Conservation (phyloP, 1,140 invertebrate genomes). For the Penaeus vannamei region DNA sequence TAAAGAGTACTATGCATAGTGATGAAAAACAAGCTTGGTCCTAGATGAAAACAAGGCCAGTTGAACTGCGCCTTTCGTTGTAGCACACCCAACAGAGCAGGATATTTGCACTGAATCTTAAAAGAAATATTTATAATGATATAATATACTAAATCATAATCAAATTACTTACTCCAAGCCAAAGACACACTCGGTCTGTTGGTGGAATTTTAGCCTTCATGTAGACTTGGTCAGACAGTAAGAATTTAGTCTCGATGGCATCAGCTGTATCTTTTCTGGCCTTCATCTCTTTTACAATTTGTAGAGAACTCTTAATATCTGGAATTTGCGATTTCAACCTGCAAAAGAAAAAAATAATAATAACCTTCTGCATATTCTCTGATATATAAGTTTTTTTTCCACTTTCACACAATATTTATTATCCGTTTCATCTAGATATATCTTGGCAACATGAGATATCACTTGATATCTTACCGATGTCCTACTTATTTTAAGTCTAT, state of each 20-base stretch:
- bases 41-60: too few relatives aligned
- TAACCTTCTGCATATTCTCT: background rate
- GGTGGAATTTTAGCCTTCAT: slow-evolving; percentile 89
- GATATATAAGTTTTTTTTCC: too few relatives aligned
- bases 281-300: slow-evolving; percentile 92
- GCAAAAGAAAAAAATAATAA: background rate
- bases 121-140: background rate
- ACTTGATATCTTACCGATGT: too few relatives aligned
- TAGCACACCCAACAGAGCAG: too few relatives aligned
- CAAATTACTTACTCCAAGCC: slow-evolving; percentile 81
- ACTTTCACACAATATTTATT: too few relatives aligned
- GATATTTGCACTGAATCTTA: too few relatives aligned
- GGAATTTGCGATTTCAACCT: slow-evolving; percentile 78
- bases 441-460: too few relatives aligned
- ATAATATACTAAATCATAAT: background rate
- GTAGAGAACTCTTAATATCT: slow-evolving; percentile 90
- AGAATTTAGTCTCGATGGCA: slow-evolving; percentile 90
- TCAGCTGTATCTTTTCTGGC: slow-evolving; percentile 80
- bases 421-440: too few relatives aligned
- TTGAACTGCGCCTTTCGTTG: too few relatives aligned
- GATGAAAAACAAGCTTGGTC: too few relatives aligned
- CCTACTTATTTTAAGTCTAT: too few relatives aligned
- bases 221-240: slow-evolving; percentile 96
- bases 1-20: too few relatives aligned
- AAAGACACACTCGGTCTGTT: slow-evolving; percentile 95